A percentile compares a stretch with the other conserved stretches of the same genome.
These are phyloP conservation scores for Austrofundulus limnaeus DNA, from an alignment of 2,113 vertebrate genomes.

Conservation along the genomic window DNA sequence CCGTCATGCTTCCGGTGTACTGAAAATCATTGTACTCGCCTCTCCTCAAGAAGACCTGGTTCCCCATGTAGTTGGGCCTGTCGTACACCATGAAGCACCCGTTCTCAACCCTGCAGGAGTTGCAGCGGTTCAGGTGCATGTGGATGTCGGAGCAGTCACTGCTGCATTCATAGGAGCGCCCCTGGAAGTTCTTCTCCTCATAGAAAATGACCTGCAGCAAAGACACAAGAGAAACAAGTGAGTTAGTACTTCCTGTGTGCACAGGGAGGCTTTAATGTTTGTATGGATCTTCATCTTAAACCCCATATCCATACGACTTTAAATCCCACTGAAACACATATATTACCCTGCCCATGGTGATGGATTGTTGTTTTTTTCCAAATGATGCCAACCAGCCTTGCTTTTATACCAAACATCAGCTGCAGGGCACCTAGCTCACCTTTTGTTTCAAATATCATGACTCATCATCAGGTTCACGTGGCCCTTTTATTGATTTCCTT, in stretches of 20 bases:
- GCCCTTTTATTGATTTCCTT: conserved; percentile 35
- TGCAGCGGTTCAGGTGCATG: conserved; percentile 69
- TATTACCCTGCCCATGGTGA: conserved; percentile 72
- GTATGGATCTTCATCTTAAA: not conserved
- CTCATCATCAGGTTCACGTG: conserved; percentile 59
- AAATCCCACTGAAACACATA: not conserved
- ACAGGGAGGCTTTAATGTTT: not conserved
- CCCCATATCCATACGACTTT: not conserved
- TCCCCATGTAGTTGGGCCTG: conserved; percentile 61
- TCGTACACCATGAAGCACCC: conserved; percentile 73
- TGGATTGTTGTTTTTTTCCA: conserved; percentile 18
- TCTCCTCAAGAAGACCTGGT: conserved; percentile 67
- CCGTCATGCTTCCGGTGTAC: conserved; percentile 49
- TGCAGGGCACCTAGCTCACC: conserved; percentile 33
- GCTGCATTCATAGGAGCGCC: conserved; percentile 67
- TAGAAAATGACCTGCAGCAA: conserved; percentile 71
- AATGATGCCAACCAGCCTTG: conserved; percentile 10
- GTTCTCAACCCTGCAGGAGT: conserved; percentile 66
- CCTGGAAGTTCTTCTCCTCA: conserved; percentile 75
- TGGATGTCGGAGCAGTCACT: conserved; percentile 68
- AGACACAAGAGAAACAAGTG: not conserved
- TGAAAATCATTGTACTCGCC: conserved; percentile 69
- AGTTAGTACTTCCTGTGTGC: not conserved
- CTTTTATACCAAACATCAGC: conserved; percentile 60
- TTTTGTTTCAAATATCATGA: conserved; percentile 67